These are phyloP conservation scores for Labia minor DNA, from an alignment of 2,888 invertebrate species.

Conservation along the genomic window DNA sequence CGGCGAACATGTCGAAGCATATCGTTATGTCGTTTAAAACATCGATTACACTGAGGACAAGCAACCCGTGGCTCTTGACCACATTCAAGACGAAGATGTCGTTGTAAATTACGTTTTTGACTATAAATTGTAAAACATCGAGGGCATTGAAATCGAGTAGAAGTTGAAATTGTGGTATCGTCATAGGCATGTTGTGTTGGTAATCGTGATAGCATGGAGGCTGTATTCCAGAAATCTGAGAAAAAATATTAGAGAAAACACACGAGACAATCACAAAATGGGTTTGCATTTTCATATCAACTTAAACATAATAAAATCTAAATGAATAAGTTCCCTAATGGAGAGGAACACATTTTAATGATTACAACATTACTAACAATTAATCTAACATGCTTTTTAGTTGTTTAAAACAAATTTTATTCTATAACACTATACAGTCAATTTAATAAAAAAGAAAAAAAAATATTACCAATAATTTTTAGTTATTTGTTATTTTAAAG, in stretches of 20 bases:
- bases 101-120: conserved; percentile 40
- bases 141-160: conserved; percentile 23
- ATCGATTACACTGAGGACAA: conserved; percentile 43
- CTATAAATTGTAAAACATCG: conserved; percentile 34
- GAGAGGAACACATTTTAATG: too few species aligned
- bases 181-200: background rate
- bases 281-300: too few species aligned
- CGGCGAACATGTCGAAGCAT: background rate
- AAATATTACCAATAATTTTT: too few species aligned
- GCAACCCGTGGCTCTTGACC: conserved; percentile 62
- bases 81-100: conserved; percentile 61
- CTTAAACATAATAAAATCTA: too few species aligned
- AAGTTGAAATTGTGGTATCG: background rate
- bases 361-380: too few species aligned
- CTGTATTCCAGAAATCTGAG: background rate
- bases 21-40: background rate
- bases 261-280: background rate
- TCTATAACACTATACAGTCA: background rate
- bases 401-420: too few species aligned
- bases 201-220: background rate
- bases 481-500: too few species aligned
- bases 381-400: too few species aligned
- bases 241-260: background rate
- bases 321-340: too few species aligned
- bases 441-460: background rate